Base-by-base conservation (phyloP, 2,888 invertebrate genomes). In the Polia nebulosa region DNA sequence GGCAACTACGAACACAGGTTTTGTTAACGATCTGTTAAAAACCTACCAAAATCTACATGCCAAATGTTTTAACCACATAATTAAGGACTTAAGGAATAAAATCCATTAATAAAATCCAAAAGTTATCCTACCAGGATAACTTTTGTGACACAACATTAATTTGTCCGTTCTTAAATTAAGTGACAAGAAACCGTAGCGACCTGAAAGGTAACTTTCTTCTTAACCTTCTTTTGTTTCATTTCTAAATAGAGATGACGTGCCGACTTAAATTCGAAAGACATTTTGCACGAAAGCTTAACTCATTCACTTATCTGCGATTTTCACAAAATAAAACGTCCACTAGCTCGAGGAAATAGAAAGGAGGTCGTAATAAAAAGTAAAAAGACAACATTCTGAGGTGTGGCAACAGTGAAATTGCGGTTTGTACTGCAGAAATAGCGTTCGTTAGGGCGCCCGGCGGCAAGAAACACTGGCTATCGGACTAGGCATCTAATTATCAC, bases 121-220 rank as follows among this genome's bases (percentile, higher is more conserved):
- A n/a, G n/a, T n/a, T n/a, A n/a, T n/a, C n/a, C n/a, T n/a, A n/a
- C n/a, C n/a, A n/a, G n/a, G n/a, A n/a, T 51, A 13, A n/a, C n/a
- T 17, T 32, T 32, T 13, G 3, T 7, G 32, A 3, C 22, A 4
- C 25, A 41, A 20, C 2, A 17, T 25, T 29, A 25, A 34, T 22
- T 0, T 4, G 11, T 27, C 2, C 1, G 13, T 11, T 22, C 8
- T 32, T 0, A 20, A 57, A 58, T 6, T 27, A 49, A 32, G 20
- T 39, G 34, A 17, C 27, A 53, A 17, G 22, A 51, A 79, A 60
- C 27, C 29, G 32, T 62, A 57, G 52, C 20, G 70, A 79, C 95
- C 94, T 94, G 90, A 89, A 94, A 95, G 65, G 92, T 91, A 70
- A 95, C 94, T 88, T 88, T 92, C 89, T 93, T 95, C 88, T 92